Evolutionary conservation across 2,113 vertebrate genomes (phyloP), one percentile per base, ranked within the genome.

Genomic region (Epinephelus moara): DNA sequence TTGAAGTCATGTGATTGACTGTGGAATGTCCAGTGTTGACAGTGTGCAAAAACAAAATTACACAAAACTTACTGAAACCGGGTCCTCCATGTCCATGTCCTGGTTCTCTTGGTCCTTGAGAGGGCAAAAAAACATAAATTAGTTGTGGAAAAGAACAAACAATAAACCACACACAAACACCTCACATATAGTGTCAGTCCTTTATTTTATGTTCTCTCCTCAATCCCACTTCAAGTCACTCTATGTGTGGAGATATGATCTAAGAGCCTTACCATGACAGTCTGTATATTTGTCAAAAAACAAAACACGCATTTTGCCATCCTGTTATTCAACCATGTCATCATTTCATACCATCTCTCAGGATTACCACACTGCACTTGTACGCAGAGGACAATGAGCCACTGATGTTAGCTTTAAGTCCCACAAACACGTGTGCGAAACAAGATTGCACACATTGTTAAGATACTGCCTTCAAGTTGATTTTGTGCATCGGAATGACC

Each of bases 61-160:
- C 1, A 6, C 0, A 56, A 19, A 25, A 90, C 93, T 94, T 92
- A 97, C 97, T 95, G 70, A 95, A 95, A 71, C 95, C 93, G 1
- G 95, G 95, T 62, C 95, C 94, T 78, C 93, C 95, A 4, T 94
- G 94, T 85, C 95, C 96, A 7, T 95, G 95, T 88, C 95, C 96
- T 77, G 94, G 94, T 80, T 97, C 97, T 93, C 96, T 93, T 64
- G 96, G 96, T 91, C 96, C 97, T 97, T 95, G 56, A 85, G 70
- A 89, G 62, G 90, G 21, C 10, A 93, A 85, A 70, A 86, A 89
- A 75, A 84, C 7, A 85, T 12, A 70, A 52, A 85, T 85, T 4
- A 91, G 72, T 59, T 62, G 13, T 68, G 25, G 75, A 40, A 86
- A 18, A 57, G 15, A 55, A 45, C 15, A 67, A 7, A 21, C 5